Percentiles rank a stretch among this genome's conserved stretches.
Evolutionary conservation across 2,113 vertebrate species (phyloP).

Genomic region (Leucopsar rothschildi): DNA sequence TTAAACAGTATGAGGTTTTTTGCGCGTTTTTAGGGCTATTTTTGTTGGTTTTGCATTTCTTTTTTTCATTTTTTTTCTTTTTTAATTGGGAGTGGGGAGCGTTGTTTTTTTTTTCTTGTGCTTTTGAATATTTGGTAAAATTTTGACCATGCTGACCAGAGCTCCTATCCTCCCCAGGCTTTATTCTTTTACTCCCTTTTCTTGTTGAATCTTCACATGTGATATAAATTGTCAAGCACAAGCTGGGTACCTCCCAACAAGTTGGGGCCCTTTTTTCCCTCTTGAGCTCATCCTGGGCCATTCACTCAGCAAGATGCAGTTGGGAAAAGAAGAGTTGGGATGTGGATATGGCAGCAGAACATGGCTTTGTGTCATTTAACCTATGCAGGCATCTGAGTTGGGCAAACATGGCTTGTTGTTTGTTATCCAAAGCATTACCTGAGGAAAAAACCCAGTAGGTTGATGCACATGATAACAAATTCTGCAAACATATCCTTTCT

Average conservation of each 20-base stretch:
- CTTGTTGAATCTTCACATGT: neutral
- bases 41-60: neutral
- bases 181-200: neutral
- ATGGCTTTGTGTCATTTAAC: neutral
- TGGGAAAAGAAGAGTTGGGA: neutral
- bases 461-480: neutral
- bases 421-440: neutral
- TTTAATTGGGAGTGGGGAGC: neutral
- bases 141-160: neutral
- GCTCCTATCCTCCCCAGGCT: neutral
- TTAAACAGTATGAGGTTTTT: neutral
- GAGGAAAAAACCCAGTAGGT: neutral
- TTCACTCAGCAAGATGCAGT: neutral
- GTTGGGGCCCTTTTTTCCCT: fast-evolving
- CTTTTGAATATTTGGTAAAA: neutral
- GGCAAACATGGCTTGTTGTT: fast-evolving
- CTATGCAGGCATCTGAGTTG: fast-evolving
- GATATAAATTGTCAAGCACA: neutral
- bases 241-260: neutral
- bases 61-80: neutral
- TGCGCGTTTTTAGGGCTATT: fast-evolving
- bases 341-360: neutral
- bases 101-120: neutral
- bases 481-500: neutral
- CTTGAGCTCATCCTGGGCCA: neutral